These are phyloP conservation scores for Neogale vison DNA, from an alignment of 2,113 vertebrate species.

Conservation along the genomic window DNA sequence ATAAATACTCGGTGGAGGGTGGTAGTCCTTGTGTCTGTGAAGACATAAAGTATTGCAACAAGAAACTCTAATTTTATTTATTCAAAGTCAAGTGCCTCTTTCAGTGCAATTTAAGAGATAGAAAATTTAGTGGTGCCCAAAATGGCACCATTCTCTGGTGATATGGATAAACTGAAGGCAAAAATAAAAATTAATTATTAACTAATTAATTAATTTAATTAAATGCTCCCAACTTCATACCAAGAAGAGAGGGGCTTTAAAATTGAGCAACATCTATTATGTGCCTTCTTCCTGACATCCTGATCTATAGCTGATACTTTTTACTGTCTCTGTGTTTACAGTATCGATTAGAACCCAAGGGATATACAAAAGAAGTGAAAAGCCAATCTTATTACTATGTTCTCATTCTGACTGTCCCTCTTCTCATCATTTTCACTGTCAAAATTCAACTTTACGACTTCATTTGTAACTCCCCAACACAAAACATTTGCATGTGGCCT, in stretches of 20 bases:
- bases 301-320: not conserved
- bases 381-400: not conserved
- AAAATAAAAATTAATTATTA: not conserved
- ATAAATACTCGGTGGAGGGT: not conserved
- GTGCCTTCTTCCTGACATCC: not conserved
- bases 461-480: not conserved
- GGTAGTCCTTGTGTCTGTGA: not conserved
- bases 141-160: not conserved
- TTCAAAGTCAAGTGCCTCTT: not conserved
- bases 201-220: not conserved
- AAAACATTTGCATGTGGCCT: not conserved
- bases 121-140: not conserved
- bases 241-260: not conserved
- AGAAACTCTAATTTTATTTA: slow-evolving; percentile 2
- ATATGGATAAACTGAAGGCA: not conserved
- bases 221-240: not conserved
- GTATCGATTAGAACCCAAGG: not conserved
- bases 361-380: not conserved
- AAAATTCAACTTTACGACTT: not conserved
- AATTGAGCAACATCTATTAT: not conserved
- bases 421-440: not conserved
- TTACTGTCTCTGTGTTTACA: not conserved
- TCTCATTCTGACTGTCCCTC: not conserved
- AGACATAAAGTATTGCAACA: not conserved
- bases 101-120: not conserved